These are phyloP conservation scores for Emmelina monodactyla DNA, from an alignment of 2,888 invertebrate genomes.

Conservation along the genomic window DNA sequence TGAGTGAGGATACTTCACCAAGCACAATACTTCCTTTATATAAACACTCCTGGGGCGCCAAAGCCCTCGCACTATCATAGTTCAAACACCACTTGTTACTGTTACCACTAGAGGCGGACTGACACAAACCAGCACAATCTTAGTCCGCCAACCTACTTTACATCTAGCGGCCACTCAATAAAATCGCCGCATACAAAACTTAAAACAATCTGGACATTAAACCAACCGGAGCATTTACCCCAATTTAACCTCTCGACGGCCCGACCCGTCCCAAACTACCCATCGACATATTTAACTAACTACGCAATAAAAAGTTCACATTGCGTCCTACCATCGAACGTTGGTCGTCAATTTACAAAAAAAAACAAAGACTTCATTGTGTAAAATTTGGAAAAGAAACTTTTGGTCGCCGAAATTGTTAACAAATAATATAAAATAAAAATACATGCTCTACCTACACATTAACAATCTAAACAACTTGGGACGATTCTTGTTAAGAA, in stretches of 20 bases:
- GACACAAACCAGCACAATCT: slow-evolving; percentile 16
- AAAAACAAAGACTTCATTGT: not conserved
- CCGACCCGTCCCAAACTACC: not conserved
- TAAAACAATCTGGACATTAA: slow-evolving; percentile 16
- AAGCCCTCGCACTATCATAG: slow-evolving; percentile 26
- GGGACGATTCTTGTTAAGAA: slow-evolving; percentile 66
- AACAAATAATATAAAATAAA: slow-evolving; percentile 45
- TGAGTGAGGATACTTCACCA: slow-evolving; percentile 17
- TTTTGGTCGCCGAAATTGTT: slow-evolving; percentile 41
- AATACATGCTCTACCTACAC: slow-evolving; percentile 46
- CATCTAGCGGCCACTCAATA: slow-evolving; percentile 58
- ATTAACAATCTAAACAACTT: slow-evolving; percentile 58
- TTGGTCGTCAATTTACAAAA: not conserved
- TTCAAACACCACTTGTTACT: slow-evolving; percentile 33
- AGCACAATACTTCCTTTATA: slow-evolving; percentile 30
- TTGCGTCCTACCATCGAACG: not conserved
- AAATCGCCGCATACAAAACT: slow-evolving; percentile 58
- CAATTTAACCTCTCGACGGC: no score
- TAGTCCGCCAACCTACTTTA: slow-evolving; percentile 32
- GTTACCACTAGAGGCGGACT: slow-evolving; percentile 27
- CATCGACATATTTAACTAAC: not conserved
- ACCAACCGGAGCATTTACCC: no score
- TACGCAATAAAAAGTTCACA: not conserved
- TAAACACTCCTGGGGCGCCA: slow-evolving; percentile 26
- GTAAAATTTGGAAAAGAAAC: slow-evolving; percentile 33